phyloP scores from a whole-genome alignment of 2,113 vertebrate species.

The Nothoprocta perdicaria region DNA sequence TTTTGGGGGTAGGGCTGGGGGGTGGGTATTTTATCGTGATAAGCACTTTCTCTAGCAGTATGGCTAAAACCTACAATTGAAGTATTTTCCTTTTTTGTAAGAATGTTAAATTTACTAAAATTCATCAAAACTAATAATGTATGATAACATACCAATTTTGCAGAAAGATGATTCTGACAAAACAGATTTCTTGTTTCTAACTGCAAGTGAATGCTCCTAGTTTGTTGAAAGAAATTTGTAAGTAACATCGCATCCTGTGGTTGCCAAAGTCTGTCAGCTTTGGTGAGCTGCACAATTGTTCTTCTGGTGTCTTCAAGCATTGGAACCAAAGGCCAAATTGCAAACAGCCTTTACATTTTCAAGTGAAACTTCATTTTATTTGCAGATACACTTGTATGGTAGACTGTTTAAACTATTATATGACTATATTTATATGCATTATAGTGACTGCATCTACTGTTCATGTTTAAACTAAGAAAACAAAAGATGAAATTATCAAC shows the following conservation, averaged over 20 bases:
- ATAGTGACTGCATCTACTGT: conserved; percentile 76
- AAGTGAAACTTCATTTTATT: conserved; percentile 78
- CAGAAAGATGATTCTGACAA: conserved; percentile 61
- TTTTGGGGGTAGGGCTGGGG: neutral
- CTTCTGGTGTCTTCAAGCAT: conserved; percentile 76
- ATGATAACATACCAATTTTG: conserved; percentile 37
- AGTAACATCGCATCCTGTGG: conserved; percentile 64
- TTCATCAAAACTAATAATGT: conserved; percentile 1
- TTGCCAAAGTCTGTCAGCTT: conserved; percentile 76
- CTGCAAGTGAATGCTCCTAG: conserved; percentile 71
- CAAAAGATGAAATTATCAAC: conserved; percentile 58
- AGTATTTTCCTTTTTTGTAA: conserved; percentile 11
- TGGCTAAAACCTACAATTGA: conserved; percentile 39
- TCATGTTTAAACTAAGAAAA: conserved; percentile 75
- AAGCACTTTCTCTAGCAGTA: conserved; percentile 73
- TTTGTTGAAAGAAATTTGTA: conserved; percentile 46
- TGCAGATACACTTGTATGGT: conserved; percentile 77
- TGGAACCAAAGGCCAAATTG: conserved; percentile 84
- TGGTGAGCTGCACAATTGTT: conserved; percentile 76
- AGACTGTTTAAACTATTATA: conserved; percentile 77
- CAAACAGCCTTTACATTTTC: conserved; percentile 80
- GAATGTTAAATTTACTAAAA: conserved; percentile 30
- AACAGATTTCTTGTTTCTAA: conserved; percentile 36
- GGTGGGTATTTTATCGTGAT: conserved; percentile 44
- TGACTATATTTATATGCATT: conserved; percentile 79